Evolutionary conservation across 2,113 vertebrate species (phyloP).

Genomic region (Trogon melanurus): DNA sequence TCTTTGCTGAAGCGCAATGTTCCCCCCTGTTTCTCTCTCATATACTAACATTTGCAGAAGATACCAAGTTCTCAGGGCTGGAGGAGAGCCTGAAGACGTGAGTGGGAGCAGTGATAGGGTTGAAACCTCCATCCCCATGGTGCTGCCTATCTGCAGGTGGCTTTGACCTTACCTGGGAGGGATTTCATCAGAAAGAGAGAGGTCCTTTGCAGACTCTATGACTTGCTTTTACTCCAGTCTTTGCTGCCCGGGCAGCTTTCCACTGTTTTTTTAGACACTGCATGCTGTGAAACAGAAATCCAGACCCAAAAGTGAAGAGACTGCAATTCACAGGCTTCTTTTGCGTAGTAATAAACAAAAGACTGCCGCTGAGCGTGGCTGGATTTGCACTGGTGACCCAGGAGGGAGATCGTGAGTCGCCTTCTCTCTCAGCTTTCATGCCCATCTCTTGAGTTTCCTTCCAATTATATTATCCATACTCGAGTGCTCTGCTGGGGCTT

Average conservation of each 20-base stretch:
- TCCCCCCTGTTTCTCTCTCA: not conserved
- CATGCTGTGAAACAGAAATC: not conserved
- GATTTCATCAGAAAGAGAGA: not conserved
- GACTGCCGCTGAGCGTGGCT: rapidly evolving
- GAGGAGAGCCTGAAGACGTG: not conserved
- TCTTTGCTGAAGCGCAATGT: not conserved
- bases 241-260: not conserved
- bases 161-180: not conserved
- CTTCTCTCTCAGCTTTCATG: rapidly evolving
- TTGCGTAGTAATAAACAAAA: not conserved
- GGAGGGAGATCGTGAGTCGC: not conserved
- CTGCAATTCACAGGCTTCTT: not conserved
- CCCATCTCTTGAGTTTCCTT: not conserved
- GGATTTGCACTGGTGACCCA: not conserved
- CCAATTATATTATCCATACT: not conserved
- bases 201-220: not conserved
- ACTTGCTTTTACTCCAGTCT: not conserved
- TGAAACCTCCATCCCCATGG: not conserved
- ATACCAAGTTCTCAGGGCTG: not conserved
- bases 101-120: not conserved
- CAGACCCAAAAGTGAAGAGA: not conserved
- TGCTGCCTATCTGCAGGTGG: not conserved
- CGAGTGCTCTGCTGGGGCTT: not conserved
- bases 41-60: not conserved
- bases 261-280: not conserved